Evolutionary conservation across 1,140 invertebrate genomes (phyloP).

Genomic region (Cydia strobilella): DNA sequence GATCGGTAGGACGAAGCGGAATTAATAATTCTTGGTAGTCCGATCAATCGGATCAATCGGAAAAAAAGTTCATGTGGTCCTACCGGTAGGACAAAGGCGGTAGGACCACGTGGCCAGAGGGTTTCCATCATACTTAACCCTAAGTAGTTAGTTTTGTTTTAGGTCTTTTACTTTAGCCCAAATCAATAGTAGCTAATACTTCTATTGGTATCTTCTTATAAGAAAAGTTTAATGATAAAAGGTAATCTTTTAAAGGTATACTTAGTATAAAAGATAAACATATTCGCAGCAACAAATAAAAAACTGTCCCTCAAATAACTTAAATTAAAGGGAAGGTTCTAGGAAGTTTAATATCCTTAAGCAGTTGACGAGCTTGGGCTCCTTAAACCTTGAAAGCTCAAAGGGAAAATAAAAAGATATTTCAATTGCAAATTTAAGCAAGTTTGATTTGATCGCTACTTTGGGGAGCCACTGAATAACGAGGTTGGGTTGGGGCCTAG

Average conservation of each 20-base stretch:
- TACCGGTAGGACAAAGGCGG: too few species aligned
- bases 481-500: slow-evolving; percentile 46
- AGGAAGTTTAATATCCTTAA: slow-evolving; percentile 65
- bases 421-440: slow-evolving; percentile 69
- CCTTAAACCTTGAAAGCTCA: slow-evolving; percentile 59
- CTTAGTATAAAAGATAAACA: slow-evolving; percentile 22
- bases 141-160: too few species aligned
- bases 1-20: too few species aligned
- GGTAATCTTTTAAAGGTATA: slow-evolving; percentile 1
- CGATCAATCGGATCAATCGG: too few species aligned
- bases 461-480: slow-evolving; percentile 51
- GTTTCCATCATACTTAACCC: too few species aligned
- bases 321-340: slow-evolving; percentile 42
- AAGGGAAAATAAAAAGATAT: slow-evolving; percentile 72
- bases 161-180: too few species aligned
- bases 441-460: slow-evolving; percentile 67
- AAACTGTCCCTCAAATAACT: slow-evolving; percentile 36
- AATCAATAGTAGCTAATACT: too few species aligned
- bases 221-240: slow-evolving; percentile 8
- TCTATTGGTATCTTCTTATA: background rate
- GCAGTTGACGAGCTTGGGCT: slow-evolving; percentile 55
- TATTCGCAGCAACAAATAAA: slow-evolving; percentile 25
- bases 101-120: too few species aligned
- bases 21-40: too few species aligned
- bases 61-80: too few species aligned